Evolutionary conservation across 2,113 vertebrate genomes (phyloP).

Genomic region (Protobothrops mucrosquamatus): DNA sequence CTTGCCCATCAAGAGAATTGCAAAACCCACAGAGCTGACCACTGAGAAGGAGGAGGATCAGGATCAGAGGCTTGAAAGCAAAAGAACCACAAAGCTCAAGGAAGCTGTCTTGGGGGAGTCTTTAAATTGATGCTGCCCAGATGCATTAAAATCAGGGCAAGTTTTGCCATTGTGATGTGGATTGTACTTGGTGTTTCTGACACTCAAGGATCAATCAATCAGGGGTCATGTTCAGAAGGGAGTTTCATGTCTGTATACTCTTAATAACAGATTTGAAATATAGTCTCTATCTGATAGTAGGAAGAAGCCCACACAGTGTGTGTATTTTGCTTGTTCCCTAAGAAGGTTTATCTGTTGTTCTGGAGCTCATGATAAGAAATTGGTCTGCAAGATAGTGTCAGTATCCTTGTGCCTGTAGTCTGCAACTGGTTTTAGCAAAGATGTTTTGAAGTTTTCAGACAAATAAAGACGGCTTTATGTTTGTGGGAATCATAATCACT

Average conservation of each 20-base stretch:
- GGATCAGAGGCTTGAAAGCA: not conserved
- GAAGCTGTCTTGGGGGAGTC: conserved; percentile 16
- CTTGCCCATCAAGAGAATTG: not conserved
- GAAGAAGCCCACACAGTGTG: conserved; percentile 21
- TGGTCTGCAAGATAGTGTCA: conserved; percentile 2
- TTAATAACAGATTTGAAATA: not conserved
- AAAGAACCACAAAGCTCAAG: conserved; percentile 13
- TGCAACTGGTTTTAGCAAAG: not conserved
- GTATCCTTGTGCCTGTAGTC: not conserved
- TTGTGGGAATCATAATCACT: not conserved
- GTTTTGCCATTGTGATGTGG: not conserved
- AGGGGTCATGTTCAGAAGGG: not conserved
- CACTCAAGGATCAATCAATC: not conserved
- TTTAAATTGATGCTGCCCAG: not conserved
- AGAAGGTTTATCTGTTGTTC: conserved; percentile 9
- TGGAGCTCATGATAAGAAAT: conserved; percentile 17
- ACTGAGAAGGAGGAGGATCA: not conserved
- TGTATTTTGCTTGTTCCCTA: not conserved
- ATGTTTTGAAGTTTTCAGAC: not conserved
- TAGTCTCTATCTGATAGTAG: conserved; percentile 1
- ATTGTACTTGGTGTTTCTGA: not conserved
- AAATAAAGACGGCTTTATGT: not conserved
- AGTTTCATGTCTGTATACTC: not conserved
- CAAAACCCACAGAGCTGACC: not conserved
- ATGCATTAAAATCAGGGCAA: not conserved